Percentiles rank a stretch among this genome's conserved stretches.
These are phyloP conservation scores for Palythoa caribaeorum DNA, from an alignment of 92 coral and sea anemone species.

Conservation along the genomic window DNA sequence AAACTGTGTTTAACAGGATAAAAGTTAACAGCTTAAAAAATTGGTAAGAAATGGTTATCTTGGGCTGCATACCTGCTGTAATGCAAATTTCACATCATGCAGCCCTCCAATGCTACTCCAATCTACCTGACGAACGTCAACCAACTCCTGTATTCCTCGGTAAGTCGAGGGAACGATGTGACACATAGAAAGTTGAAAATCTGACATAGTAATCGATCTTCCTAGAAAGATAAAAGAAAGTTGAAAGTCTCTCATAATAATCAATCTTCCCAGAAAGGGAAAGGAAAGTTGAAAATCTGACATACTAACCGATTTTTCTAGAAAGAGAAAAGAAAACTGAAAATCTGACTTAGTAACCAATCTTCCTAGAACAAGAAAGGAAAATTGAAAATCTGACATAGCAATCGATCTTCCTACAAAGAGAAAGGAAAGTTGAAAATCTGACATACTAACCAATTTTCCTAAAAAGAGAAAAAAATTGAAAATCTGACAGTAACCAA, in stretches of 20 bases:
- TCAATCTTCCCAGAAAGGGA: too few species aligned
- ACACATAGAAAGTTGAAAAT: slow-evolving; percentile 90
- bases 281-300: slow-evolving; percentile 84
- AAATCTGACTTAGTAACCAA: too few species aligned
- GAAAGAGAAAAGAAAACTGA: neutral
- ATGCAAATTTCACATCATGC: slow-evolving; percentile 83
- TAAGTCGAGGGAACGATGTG: slow-evolving; percentile 94
- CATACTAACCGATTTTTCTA: slow-evolving; percentile 60
- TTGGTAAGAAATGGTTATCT: neutral
- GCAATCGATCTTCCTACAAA: slow-evolving; percentile 46
- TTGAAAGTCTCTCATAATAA: too few species aligned
- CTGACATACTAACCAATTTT: too few species aligned
- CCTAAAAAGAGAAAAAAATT: slow-evolving; percentile 42
- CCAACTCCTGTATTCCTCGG: slow-evolving; percentile 93
- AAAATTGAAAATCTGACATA: slow-evolving; percentile 85
- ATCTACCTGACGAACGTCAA: slow-evolving; percentile 70
- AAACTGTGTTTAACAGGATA: too few species aligned
- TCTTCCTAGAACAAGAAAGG: slow-evolving; percentile 4
- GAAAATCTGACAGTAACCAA: slow-evolving; percentile 79
- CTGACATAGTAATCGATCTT: slow-evolving; percentile 63
- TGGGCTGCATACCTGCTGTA: slow-evolving; percentile 73
- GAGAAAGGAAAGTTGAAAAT: neutral
- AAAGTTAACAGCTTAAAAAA: neutral
- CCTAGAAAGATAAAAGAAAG: slow-evolving; percentile 10
- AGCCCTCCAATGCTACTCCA: slow-evolving; percentile 96